phyloP scores from a whole-genome alignment of 2,888 invertebrate species.

The Hyposoter dolosus region DNA sequence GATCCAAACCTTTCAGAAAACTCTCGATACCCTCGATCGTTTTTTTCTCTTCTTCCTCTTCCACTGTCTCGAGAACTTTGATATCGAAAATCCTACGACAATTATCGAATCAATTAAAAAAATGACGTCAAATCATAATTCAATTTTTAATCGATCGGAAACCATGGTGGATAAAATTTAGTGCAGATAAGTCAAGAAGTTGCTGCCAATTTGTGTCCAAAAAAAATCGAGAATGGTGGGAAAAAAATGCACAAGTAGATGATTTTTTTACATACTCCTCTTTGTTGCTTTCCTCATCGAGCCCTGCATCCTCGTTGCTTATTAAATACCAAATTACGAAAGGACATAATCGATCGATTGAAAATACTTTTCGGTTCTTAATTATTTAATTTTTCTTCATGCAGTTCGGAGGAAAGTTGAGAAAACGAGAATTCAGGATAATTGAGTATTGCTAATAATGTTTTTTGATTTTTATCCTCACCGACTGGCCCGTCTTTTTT shows the following conservation, averaged over 20 bases:
- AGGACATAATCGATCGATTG: neutral
- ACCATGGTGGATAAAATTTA: neutral
- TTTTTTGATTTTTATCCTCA: constrained; percentile 75
- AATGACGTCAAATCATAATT: neutral
- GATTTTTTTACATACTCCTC: constrained; percentile 55
- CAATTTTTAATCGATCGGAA: too few relatives aligned
- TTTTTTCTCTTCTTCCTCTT: constrained; percentile 75
- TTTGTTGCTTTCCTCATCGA: constrained; percentile 24
- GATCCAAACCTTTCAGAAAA: constrained; percentile 84
- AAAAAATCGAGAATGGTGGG: neutral
- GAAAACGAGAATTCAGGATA: neutral
- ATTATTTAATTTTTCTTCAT: neutral
- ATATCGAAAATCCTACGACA: constrained; percentile 48
- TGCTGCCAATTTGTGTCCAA: neutral
- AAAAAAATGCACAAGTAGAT: too few relatives aligned
- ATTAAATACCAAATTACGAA: constrained; percentile 18
- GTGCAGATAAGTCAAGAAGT: neutral
- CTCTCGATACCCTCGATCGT: constrained; percentile 83
- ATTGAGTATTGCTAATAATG: neutral
- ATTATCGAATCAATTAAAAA: neutral
- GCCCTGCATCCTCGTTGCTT: constrained; percentile 65
- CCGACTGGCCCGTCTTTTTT: constrained; percentile 87
- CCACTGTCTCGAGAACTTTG: constrained; percentile 70
- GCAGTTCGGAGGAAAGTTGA: neutral
- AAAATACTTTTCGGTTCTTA: neutral